Evolutionary conservation across 2,888 invertebrate genomes (phyloP).

Genomic region (Oscheius sp.): DNA sequence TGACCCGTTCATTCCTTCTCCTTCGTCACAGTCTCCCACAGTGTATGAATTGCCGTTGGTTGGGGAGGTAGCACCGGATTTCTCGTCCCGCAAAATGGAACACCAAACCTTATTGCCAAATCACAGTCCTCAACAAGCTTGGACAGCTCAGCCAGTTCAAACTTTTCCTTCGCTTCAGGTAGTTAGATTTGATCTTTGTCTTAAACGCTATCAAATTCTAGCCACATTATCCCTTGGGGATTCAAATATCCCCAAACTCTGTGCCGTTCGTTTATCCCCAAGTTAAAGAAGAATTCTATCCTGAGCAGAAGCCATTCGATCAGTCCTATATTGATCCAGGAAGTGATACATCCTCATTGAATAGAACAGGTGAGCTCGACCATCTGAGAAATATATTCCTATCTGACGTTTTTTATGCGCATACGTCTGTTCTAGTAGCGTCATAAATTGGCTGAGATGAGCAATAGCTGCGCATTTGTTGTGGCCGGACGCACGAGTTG

Average conservation of each 20-base stretch:
- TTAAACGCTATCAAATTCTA: too few relatives aligned
- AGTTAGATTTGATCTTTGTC: not conserved
- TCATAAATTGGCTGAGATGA: constrained; percentile 28
- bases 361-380: constrained; percentile 13
- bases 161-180: constrained; percentile 14
- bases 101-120: not conserved
- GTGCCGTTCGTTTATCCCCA: not conserved
- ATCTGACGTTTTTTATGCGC: not conserved
- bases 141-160: constrained; percentile 3
- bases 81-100: constrained; percentile 9
- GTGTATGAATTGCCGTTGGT: constrained; percentile 21
- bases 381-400: not conserved
- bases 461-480: constrained; percentile 30
- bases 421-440: constrained; percentile 13
- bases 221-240: constrained; percentile 15
- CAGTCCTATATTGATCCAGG: constrained; percentile 4
- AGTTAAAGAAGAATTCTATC: constrained; percentile 5
- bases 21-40: constrained; percentile 22
- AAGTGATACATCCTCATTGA: constrained; percentile 18
- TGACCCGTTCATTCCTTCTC: constrained; percentile 21
- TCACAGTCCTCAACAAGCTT: constrained; percentile 19
- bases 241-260: constrained; percentile 9
- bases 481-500: constrained; percentile 27
- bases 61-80: constrained; percentile 25
- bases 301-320: not conserved